phyloP scores from a whole-genome alignment of 2,888 invertebrate species.

The Scotopteryx bipunctaria region DNA sequence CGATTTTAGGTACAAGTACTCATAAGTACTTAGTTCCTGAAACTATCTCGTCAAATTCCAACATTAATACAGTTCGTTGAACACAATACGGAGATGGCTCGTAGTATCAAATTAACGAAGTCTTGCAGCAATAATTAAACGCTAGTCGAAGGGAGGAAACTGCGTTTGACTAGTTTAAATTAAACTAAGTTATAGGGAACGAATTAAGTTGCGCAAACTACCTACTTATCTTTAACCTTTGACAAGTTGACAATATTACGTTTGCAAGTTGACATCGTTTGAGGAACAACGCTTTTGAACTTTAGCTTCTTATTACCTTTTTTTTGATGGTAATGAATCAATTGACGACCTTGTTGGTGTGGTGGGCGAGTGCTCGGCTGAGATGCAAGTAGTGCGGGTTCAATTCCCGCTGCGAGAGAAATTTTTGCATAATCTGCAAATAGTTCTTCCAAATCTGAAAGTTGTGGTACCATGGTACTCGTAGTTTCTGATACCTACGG shows the following conservation, averaged over 20 bases:
- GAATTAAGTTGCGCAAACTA: slow-evolving; percentile 63
- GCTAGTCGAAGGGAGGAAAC: slow-evolving; percentile 48
- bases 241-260: slow-evolving; percentile 41
- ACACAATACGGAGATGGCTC: slow-evolving; percentile 60
- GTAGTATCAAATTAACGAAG: slow-evolving; percentile 69
- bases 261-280: slow-evolving; percentile 18
- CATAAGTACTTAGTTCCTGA: slow-evolving; percentile 4
- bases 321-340: too few relatives aligned
- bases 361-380: too few relatives aligned
- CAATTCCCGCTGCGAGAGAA: too few relatives aligned
- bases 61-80: slow-evolving; percentile 48
- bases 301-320: slow-evolving; percentile 2
- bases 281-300: slow-evolving; percentile 1
- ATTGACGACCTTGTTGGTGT: too few relatives aligned
- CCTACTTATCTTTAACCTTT: slow-evolving; percentile 41
- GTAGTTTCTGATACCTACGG: too few relatives aligned
- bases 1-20: too few relatives aligned
- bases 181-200: slow-evolving; percentile 68
- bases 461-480: too few relatives aligned
- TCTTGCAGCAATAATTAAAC: slow-evolving; percentile 73
- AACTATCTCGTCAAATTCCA: slow-evolving; percentile 37
- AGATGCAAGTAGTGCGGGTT: too few relatives aligned
- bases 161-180: slow-evolving; percentile 70
- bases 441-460: too few relatives aligned
- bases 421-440: too few relatives aligned